Percentiles rank a stretch among this genome's conserved stretches.
phyloP scores from a whole-genome alignment of 2,113 vertebrate species.

The Silurus meridionalis region DNA sequence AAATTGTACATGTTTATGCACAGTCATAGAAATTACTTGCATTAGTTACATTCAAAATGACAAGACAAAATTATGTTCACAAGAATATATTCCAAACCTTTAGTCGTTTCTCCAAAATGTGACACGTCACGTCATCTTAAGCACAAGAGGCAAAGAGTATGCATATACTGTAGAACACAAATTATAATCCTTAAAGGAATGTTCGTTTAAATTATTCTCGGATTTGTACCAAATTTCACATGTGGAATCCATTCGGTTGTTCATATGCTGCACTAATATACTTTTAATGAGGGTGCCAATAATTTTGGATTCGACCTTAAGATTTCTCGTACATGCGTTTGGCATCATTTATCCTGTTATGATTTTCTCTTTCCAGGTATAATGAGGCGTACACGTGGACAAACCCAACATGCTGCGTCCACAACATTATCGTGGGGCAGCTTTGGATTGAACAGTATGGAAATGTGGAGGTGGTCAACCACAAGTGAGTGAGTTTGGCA shows the following conservation, averaged over 20 bases:
- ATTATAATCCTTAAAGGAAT: not conserved
- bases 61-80: not conserved
- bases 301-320: not conserved
- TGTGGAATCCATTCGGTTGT: not conserved
- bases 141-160: not conserved
- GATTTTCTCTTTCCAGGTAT: conserved; percentile 69
- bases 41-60: not conserved
- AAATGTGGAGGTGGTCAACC: conserved; percentile 90
- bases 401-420: conserved; percentile 96
- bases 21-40: not conserved
- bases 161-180: not conserved
- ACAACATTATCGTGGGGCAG: conserved; percentile 98
- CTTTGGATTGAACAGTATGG: conserved; percentile 99
- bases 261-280: not conserved
- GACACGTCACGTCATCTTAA: not conserved
- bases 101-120: not conserved
- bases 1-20: not conserved
- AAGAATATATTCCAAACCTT: not conserved
- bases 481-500: conserved; percentile 75
- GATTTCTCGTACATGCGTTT: not conserved
- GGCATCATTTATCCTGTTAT: not conserved
- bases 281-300: not conserved
- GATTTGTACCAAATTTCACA: not conserved
- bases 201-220: not conserved
- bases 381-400: conserved; percentile 96